These are phyloP conservation scores for Ranitomeya variabilis DNA, from an alignment of 2,113 vertebrate genomes.

Conservation along the genomic window DNA sequence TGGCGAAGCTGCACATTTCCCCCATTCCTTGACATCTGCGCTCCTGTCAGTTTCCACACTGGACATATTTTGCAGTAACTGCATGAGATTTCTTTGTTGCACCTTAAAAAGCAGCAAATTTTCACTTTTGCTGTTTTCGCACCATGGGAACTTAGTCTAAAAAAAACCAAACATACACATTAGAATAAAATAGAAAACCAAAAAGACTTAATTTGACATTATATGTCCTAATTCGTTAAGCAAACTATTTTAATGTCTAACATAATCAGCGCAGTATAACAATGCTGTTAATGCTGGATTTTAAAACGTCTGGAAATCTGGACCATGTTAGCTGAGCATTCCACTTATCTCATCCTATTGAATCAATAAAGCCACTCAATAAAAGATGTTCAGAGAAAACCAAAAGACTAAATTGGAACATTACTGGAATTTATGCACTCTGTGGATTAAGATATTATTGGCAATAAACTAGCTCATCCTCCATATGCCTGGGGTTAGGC, in stretches of 20 bases:
- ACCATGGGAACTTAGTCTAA: no score
- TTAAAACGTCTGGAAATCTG: constrained; percentile 42
- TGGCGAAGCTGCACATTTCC: no score
- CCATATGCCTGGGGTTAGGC: constrained; percentile 7
- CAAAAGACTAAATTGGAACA: constrained; percentile 31
- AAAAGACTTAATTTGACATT: constrained; percentile 12
- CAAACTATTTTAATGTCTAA: constrained; percentile 2
- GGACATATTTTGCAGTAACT: no score
- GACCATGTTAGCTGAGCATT: constrained; percentile 18
- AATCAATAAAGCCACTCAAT: constrained; percentile 46
- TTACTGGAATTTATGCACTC: constrained; percentile 29
- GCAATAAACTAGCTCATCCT: constrained; percentile 7
- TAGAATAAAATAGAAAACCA: neutral
- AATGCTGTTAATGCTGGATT: constrained; percentile 9
- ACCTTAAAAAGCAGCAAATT: no score
- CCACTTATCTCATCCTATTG: constrained; percentile 51
- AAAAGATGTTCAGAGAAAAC: constrained; percentile 29
- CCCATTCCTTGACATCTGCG: no score
- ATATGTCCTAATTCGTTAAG: constrained; percentile 10
- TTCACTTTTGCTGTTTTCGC: no score
- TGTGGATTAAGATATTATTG: constrained; percentile 37
- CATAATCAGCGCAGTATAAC: constrained; percentile 10
- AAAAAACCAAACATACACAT: no score
- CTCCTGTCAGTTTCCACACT: no score
- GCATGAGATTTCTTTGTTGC: no score